Evolutionary conservation across 2,113 vertebrate genomes (phyloP).

Genomic region (Channa argus): DNA sequence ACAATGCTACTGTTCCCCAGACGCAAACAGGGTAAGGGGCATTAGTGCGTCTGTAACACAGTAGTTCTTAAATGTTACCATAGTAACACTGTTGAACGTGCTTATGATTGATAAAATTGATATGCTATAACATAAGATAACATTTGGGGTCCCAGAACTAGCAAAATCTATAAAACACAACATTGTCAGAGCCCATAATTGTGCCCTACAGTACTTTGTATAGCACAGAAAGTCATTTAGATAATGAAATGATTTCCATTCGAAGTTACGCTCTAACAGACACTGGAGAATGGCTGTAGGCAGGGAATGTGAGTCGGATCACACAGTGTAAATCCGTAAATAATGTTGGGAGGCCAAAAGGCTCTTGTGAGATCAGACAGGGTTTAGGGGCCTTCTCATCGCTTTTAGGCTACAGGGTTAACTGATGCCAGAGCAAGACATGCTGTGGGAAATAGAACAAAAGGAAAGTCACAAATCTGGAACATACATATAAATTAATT

Average conservation of each 20-base stretch:
- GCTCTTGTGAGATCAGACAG: constrained; percentile 63
- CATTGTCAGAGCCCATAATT: too few relatives aligned
- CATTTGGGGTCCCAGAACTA: too few relatives aligned
- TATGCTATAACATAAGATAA: too few relatives aligned
- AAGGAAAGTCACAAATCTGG: neutral
- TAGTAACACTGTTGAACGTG: too few relatives aligned
- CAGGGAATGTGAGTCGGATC: constrained; percentile 46
- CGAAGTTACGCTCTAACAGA: constrained; percentile 19
- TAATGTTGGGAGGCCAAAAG: constrained; percentile 34
- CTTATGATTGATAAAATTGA: too few relatives aligned
- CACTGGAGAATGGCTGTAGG: neutral
- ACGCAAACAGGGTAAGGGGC: neutral
- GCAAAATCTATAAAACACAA: too few relatives aligned
- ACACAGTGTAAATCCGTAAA: constrained; percentile 63
- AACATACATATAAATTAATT: neutral
- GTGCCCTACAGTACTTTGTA: too few relatives aligned
- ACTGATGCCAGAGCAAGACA: neutral
- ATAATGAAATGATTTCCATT: neutral
- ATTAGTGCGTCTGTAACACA: too few relatives aligned
- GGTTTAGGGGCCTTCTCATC: constrained; percentile 47
- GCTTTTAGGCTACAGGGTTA: constrained; percentile 17
- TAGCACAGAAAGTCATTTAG: too few relatives aligned
- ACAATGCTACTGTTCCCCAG: neutral
- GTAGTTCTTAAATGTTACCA: too few relatives aligned
- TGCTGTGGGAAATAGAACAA: neutral